phyloP scores from a whole-genome alignment of 1,140 invertebrate species.

The Himalopsyche phryganea region DNA sequence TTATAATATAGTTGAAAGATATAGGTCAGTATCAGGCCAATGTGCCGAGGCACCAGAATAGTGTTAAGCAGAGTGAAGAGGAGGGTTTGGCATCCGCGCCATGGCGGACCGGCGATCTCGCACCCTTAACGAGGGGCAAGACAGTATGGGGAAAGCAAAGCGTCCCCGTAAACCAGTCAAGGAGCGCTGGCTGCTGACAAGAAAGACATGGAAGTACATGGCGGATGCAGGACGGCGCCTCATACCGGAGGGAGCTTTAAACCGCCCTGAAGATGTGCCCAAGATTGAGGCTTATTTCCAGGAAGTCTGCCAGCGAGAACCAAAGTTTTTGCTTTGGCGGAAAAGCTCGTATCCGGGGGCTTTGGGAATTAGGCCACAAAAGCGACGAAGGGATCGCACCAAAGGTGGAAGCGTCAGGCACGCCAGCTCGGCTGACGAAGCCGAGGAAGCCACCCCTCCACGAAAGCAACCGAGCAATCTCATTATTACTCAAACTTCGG shows the following conservation, averaged over 20 bases:
- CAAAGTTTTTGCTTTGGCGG: slow-evolving; percentile 75
- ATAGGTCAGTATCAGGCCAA: slow-evolving; percentile 14
- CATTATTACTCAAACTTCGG: slow-evolving; percentile 51
- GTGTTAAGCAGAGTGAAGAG: background rate
- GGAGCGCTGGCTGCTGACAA: slow-evolving; percentile 80
- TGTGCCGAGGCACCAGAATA: slow-evolving; percentile 10
- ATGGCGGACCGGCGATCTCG: slow-evolving; percentile 16
- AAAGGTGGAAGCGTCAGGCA: slow-evolving; percentile 66
- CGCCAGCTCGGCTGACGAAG: slow-evolving; percentile 61
- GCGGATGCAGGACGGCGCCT: slow-evolving; percentile 80
- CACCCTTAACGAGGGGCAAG: slow-evolving; percentile 6
- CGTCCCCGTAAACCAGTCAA: slow-evolving; percentile 58
- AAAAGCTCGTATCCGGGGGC: slow-evolving; percentile 75
- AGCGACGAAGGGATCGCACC: slow-evolving; percentile 51
- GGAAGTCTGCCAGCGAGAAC: slow-evolving; percentile 72
- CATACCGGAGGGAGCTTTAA: slow-evolving; percentile 71
- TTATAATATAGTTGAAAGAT: too few relatives aligned
- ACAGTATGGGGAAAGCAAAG: slow-evolving; percentile 50
- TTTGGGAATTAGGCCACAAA: slow-evolving; percentile 54
- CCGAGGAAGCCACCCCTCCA: slow-evolving; percentile 44
- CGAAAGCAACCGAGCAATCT: slow-evolving; percentile 47
- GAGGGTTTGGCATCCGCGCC: slow-evolving; percentile 10
- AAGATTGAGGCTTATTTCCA: slow-evolving; percentile 81
- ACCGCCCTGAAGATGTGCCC: slow-evolving; percentile 68
- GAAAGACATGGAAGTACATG: slow-evolving; percentile 90